Conservation (phyloP, 2,797 vertebrate species). For the Rhinatrema bivittatum region DNA sequence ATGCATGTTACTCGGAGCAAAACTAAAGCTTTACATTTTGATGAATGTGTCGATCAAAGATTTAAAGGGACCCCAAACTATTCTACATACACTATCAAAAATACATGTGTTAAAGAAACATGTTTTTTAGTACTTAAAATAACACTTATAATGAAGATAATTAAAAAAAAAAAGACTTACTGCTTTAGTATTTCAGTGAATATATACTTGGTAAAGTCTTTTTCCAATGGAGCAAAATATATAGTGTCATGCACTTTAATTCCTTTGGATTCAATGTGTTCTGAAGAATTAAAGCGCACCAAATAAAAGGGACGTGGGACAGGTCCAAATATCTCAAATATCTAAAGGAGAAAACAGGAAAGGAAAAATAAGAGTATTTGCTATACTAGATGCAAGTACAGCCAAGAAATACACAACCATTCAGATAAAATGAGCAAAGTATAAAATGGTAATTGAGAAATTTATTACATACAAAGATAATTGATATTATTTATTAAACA, state of each 20-base stretch:
- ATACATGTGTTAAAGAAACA: too few relatives aligned
- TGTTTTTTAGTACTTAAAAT: too few relatives aligned
- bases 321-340: constrained; percentile 90
- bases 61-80: too few relatives aligned
- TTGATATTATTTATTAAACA: background rate
- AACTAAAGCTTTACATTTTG: too few relatives aligned
- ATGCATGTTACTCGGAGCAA: too few relatives aligned
- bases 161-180: constrained; percentile 52
- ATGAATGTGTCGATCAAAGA: too few relatives aligned
- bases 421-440: background rate
- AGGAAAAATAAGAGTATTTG: background rate
- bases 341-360: constrained; percentile 52
- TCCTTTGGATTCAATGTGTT: constrained; percentile 64
- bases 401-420: background rate
- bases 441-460: background rate
- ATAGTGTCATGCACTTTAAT: constrained; percentile 67
- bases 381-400: background rate
- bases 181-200: constrained; percentile 72
- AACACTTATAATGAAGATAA: background rate
- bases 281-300: constrained; percentile 72
- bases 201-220: constrained; percentile 84
- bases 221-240: constrained; percentile 74
- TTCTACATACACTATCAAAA: too few relatives aligned
- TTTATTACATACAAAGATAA: background rate
- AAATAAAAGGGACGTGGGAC: constrained; percentile 84